A percentile compares a stretch with the other conserved stretches of the same genome.
phyloP scores from a whole-genome alignment of 1,140 invertebrate species.

The Eumaeus atala region DNA sequence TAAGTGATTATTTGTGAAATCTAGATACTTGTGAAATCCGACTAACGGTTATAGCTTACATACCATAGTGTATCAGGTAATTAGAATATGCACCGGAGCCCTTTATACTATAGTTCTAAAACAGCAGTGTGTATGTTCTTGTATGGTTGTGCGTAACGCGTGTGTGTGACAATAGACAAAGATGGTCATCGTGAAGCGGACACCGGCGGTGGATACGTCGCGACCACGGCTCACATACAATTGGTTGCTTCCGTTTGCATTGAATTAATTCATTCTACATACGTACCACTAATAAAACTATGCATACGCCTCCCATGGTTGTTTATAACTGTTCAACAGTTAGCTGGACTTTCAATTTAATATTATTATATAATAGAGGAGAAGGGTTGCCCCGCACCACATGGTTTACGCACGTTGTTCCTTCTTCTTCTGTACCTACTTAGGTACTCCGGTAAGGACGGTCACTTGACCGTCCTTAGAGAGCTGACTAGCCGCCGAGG shows the following conservation, averaged over 20 bases:
- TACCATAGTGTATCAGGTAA: no score
- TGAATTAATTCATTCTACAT: conserved; percentile 50
- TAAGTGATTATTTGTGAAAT: no score
- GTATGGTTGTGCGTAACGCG: not conserved
- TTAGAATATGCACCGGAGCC: no score
- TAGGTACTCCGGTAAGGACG: no score
- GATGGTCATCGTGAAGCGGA: conserved; percentile 35
- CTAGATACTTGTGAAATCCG: no score
- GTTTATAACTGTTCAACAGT: conserved; percentile 2
- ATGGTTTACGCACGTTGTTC: no score
- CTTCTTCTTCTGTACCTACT: no score
- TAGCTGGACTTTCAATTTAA: conserved; percentile 9
- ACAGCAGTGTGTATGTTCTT: no score
- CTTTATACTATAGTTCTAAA: not conserved
- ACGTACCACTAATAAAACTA: conserved; percentile 22
- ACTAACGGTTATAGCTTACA: no score
- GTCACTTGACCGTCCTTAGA: no score
- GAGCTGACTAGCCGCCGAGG: no score
- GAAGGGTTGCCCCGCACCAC: no score
- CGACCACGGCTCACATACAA: conserved; percentile 49
- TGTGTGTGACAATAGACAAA: conserved; percentile 44
- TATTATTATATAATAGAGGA: not conserved
- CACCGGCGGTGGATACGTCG: conserved; percentile 23
- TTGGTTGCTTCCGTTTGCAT: conserved; percentile 57
- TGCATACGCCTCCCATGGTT: conserved; percentile 22